Evolutionary conservation across 2,797 vertebrate genomes (phyloP), one percentile per base, ranked within the genome.

Genomic region (Fratercula arctica): DNA sequence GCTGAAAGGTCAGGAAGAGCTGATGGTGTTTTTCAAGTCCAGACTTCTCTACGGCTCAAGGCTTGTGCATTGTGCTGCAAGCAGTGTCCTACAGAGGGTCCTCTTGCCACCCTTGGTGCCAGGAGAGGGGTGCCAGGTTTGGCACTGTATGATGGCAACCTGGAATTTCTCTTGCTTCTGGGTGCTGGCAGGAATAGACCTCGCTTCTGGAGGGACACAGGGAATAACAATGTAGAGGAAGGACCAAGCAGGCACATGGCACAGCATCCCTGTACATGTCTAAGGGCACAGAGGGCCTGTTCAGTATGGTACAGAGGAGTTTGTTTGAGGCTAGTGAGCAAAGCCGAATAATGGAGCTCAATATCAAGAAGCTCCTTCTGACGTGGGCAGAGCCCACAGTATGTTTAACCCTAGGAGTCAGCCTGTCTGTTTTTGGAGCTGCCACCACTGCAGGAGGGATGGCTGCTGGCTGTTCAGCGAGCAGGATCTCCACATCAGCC

Each of bases 1-100:
- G 56, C 51, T 93, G 75, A 96, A 92, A 89, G 75, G 83, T 89
- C 66, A 25, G 69, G 75, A 90, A 61, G 46, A 83, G 17, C n/a
- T 75, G 73, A 60, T 86, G 72, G 53, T 63, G 18, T 76, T 95
- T 87, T 83, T 74, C 56, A 68, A 80, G 61, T 88, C 73, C 70
- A 68, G 51, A 41, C 82, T 91, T 86, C 68, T 74, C 53, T 73
- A 59, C 60, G 51, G 59, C 56, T 85, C 10, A 23, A 56, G 60
- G 25, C 25, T 77, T 68, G 33, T 87, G 41, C 13, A 2, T 80
- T 82, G 53, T 90, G 59, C 33, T 85, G 73, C 37, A 6, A 12
- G 39, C 6, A 29, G 13, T 4, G 1, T 56, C 61, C 67, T 83
- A 63, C 33, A 39, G 13, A 23, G 17, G 10, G 31, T 72, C 39